These are phyloP conservation scores for Lycaena phlaeas DNA, from an alignment of 2,888 invertebrate genomes.

Conservation along the genomic window DNA sequence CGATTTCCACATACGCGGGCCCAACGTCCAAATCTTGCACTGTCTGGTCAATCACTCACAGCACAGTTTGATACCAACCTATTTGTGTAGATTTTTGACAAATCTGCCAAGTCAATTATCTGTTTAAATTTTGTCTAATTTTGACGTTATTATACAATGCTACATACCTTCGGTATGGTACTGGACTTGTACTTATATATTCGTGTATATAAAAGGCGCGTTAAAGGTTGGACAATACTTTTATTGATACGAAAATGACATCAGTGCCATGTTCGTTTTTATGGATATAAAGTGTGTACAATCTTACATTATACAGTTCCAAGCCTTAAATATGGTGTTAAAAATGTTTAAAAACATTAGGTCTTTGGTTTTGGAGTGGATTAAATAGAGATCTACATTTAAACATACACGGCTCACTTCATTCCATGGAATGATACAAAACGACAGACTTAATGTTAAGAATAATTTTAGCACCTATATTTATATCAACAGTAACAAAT, in stretches of 20 bases:
- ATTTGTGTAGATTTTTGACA: slow-evolving; percentile 12
- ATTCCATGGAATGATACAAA: background rate
- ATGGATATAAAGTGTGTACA: background rate
- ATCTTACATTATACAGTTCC: background rate
- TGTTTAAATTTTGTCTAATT: slow-evolving; percentile 14
- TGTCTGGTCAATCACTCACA: slow-evolving; percentile 12
- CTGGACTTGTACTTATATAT: slow-evolving; percentile 8
- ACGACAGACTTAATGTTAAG: background rate
- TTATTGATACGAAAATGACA: background rate
- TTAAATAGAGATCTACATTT: background rate
- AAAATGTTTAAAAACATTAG: background rate
- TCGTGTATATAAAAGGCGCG: background rate
- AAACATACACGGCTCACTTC: background rate
- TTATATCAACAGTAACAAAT: too few species aligned
- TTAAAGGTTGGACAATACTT: background rate
- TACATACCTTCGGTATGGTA: slow-evolving; percentile 15
- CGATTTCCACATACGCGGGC: slow-evolving; percentile 6
- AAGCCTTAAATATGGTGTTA: background rate
- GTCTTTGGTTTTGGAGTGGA: slow-evolving; percentile 2
- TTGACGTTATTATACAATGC: slow-evolving; percentile 9
- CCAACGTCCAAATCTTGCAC: slow-evolving; percentile 8
- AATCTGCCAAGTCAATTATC: slow-evolving; percentile 15
- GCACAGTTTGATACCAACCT: slow-evolving; percentile 12
- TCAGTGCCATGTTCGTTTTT: background rate
- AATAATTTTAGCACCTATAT: slow-evolving; percentile 1